These are phyloP conservation scores for Chlamydotis undulata DNA, from an alignment of 2,113 vertebrate species.

Conservation along the genomic window DNA sequence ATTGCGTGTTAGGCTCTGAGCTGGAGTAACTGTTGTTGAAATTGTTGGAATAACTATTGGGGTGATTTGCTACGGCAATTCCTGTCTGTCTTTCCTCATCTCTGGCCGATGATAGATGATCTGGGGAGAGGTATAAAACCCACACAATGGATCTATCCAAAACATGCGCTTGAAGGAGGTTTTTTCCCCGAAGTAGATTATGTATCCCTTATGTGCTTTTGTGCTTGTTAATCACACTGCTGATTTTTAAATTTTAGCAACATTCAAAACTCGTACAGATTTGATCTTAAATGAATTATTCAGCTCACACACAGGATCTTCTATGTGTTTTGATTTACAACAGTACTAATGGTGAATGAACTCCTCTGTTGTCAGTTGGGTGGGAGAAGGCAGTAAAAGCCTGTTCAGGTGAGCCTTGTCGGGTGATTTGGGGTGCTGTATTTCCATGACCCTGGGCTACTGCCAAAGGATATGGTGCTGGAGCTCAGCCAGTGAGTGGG, in stretches of 20 bases:
- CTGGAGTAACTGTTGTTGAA: neutral
- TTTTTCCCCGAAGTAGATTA: neutral
- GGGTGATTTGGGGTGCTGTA: neutral
- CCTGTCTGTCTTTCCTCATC: neutral
- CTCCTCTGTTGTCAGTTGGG: fast-evolving
- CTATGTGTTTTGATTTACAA: neutral
- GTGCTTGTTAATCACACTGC: neutral
- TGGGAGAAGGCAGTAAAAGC: neutral
- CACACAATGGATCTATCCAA: neutral
- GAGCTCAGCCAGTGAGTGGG: neutral
- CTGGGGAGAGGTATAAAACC: neutral
- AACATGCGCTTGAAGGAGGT: neutral
- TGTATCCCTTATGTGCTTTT: neutral
- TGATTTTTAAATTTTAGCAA: neutral
- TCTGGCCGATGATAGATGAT: neutral
- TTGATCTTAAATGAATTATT: neutral
- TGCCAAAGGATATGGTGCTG: neutral
- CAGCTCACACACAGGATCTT: neutral
- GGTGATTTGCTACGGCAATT: neutral
- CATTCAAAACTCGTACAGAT: neutral
- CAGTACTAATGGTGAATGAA: neutral
- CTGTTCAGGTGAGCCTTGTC: neutral
- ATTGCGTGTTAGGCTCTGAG: neutral
- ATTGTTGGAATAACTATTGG: neutral
- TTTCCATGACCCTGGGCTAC: neutral